Percentiles rank a stretch among this genome's conserved stretches.
Conservation (phyloP, 2,113 vertebrate species). For the Upupa epops region DNA sequence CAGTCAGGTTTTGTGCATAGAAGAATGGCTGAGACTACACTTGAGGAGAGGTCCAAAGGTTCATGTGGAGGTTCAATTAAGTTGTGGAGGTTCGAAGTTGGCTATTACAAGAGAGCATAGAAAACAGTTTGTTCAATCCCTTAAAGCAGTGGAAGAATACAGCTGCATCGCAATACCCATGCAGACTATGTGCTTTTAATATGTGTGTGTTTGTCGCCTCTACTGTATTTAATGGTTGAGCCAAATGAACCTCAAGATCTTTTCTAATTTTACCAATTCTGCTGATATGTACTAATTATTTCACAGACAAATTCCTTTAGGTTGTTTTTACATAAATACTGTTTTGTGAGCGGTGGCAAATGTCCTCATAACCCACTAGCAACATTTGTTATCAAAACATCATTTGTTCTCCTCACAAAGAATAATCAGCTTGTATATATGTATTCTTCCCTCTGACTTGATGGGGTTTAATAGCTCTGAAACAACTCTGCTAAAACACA, state of each 20-base stretch:
- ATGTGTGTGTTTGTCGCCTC: too few relatives aligned
- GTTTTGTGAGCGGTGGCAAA: neutral
- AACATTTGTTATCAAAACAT: neutral
- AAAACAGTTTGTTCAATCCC: neutral
- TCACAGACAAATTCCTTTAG: neutral
- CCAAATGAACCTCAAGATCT: too few relatives aligned
- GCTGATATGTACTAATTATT: neutral
- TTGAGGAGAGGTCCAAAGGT: neutral
- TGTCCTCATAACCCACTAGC: neutral
- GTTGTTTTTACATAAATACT: neutral
- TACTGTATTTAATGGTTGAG: too few relatives aligned
- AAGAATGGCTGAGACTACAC: fast-evolving
- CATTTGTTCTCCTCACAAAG: neutral
- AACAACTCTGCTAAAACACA: neutral
- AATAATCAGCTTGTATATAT: neutral
- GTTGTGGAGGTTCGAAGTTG: neutral
- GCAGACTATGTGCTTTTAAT: neutral
- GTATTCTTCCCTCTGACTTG: neutral
- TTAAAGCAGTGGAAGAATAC: neutral
- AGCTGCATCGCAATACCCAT: neutral
- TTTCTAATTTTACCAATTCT: neutral
- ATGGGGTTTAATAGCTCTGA: neutral
- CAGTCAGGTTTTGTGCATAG: neutral
- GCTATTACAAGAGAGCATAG: neutral
- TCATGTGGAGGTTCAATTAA: neutral